These are phyloP conservation scores for Gymnogyps californianus DNA, from an alignment of 2,113 vertebrate species.

Conservation along the genomic window DNA sequence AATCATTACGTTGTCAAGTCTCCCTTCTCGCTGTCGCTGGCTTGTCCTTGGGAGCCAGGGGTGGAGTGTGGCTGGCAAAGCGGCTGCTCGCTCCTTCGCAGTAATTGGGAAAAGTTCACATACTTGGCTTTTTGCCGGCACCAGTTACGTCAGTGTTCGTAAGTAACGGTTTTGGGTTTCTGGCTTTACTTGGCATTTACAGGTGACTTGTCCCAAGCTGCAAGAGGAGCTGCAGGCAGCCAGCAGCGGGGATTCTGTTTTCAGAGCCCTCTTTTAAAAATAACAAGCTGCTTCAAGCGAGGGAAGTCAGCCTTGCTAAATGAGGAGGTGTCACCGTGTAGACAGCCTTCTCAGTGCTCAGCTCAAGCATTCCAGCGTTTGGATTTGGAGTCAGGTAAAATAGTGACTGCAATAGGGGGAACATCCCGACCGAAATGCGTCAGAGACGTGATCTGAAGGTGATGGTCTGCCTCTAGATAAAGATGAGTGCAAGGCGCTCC, in stretches of 20 bases:
- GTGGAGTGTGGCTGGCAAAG: background rate
- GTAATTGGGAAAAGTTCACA: conserved; percentile 63
- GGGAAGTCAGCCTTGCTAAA: background rate
- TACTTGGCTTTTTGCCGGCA: conserved; percentile 51
- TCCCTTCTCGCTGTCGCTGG: background rate
- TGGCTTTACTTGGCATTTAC: conserved; percentile 39
- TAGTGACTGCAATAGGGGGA: fast-evolving
- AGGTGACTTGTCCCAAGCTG: conserved; percentile 22
- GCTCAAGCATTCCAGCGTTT: fast-evolving
- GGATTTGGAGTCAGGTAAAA: background rate
- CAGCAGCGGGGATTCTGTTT: background rate
- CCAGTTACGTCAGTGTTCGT: conserved; percentile 16
- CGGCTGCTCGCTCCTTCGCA: background rate
- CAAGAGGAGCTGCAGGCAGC: conserved; percentile 3
- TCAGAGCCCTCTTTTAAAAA: background rate
- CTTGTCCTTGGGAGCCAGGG: background rate
- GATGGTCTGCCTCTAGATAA: background rate
- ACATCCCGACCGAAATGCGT: fast-evolving
- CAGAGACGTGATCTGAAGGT: background rate
- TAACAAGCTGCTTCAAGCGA: background rate
- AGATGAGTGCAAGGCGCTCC: background rate
- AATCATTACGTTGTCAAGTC: background rate
- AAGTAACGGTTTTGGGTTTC: conserved; percentile 60
- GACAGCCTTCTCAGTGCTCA: fast-evolving
- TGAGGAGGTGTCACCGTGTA: background rate